Evolutionary conservation across 2,888 invertebrate genomes (phyloP).

Genomic region (Drosophila nigritarsus): DNA sequence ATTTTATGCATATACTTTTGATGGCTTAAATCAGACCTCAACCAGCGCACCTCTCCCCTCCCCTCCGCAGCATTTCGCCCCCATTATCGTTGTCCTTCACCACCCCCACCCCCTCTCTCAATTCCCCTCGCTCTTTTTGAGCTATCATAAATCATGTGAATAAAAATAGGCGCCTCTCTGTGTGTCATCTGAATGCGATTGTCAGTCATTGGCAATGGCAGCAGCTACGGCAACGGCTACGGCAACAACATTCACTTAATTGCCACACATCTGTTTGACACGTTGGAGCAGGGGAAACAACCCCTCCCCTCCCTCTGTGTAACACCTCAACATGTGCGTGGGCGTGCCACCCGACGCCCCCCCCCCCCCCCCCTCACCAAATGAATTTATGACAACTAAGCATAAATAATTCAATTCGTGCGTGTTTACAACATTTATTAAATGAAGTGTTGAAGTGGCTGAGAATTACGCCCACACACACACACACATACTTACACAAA

Average conservation of each 20-base stretch:
- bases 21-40: slow-evolving; percentile 4
- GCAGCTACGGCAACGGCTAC: not conserved
- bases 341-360: slow-evolving; percentile 1
- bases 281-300: not conserved
- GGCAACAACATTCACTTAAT: slow-evolving; percentile 34
- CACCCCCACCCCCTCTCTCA: no score
- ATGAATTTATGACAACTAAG: slow-evolving; percentile 72
- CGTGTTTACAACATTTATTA: slow-evolving; percentile 65
- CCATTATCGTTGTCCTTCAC: not conserved
- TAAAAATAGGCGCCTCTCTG: slow-evolving; percentile 61
- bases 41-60: not conserved
- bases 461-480: slow-evolving; percentile 48
- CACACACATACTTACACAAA: slow-evolving; percentile 16
- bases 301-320: not conserved
- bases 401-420: slow-evolving; percentile 71
- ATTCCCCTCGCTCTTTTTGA: not conserved
- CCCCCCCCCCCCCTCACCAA: slow-evolving; percentile 17
- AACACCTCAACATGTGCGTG: slow-evolving; percentile 14
- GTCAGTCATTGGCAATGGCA: slow-evolving; percentile 57
- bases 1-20: slow-evolving; percentile 19
- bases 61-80: not conserved
- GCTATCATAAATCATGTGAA: slow-evolving; percentile 56
- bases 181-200: slow-evolving; percentile 61
- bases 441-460: slow-evolving; percentile 63
- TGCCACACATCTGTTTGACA: slow-evolving; percentile 47